Conservation (phyloP, 2,888 invertebrate species). For the Melinaea marsaeus region DNA sequence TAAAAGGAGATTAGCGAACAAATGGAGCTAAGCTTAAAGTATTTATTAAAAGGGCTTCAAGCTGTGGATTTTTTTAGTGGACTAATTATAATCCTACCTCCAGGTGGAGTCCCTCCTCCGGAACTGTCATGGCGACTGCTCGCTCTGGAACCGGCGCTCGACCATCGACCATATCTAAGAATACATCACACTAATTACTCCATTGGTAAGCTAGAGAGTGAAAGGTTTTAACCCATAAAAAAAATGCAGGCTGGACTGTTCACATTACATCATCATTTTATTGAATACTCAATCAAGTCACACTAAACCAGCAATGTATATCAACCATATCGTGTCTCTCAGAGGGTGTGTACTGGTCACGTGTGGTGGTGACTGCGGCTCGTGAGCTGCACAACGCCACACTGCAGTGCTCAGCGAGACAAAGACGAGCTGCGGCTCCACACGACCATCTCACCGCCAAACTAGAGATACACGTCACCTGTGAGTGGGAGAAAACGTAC, state of each 20-base stretch:
- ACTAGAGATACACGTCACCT: constrained; percentile 70
- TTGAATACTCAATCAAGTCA: too few relatives aligned
- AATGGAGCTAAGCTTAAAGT: not conserved
- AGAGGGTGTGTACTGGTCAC: constrained; percentile 72
- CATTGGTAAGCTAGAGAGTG: constrained; percentile 47
- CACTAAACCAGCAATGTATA: too few relatives aligned
- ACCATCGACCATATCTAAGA: constrained; percentile 74
- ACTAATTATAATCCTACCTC: not conserved
- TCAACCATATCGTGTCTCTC: not conserved
- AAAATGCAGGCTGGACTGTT: too few relatives aligned
- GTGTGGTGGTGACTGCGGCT: constrained; percentile 83
- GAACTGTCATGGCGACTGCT: constrained; percentile 77
- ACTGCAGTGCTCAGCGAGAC: constrained; percentile 88
- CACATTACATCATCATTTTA: too few relatives aligned
- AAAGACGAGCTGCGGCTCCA: constrained; percentile 79
- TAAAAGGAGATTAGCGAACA: too few relatives aligned
- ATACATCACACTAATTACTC: constrained; percentile 74
- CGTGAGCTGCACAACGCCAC: constrained; percentile 92
- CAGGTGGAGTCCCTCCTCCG: constrained; percentile 81
- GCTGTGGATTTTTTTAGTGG: too few relatives aligned
- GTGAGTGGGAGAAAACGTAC: constrained; percentile 43
- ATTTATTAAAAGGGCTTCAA: not conserved
- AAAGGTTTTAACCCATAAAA: too few relatives aligned
- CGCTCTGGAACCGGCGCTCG: constrained; percentile 73
- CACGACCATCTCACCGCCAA: constrained; percentile 65